Evolutionary conservation across 2,888 invertebrate genomes (phyloP), one percentile per base, ranked within the genome.

Genomic region (Andrena praecox): DNA sequence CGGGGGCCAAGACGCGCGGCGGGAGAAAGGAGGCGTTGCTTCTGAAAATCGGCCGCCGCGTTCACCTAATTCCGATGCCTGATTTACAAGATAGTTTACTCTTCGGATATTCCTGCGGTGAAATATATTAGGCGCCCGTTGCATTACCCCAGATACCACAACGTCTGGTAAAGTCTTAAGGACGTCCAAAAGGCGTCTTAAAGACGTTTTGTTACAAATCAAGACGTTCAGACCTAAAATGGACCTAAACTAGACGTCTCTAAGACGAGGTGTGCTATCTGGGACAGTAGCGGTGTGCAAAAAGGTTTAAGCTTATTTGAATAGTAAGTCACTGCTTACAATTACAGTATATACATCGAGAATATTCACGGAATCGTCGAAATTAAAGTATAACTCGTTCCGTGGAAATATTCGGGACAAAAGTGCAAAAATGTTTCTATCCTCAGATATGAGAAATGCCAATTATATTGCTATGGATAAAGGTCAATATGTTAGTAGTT

Each of bases 401-500:
- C 64, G 63, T 50, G 84, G 80, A 83, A 83, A 85, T 73, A 79
- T 70, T 74, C 66, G 62, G 84, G 81, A 87, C 80, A 86, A 86
- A 80, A 56, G 29, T 69, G 70, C 66, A 54, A 81, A 82, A 75
- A 81, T 68, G 77, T 83, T 84, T 69, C 75, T 76, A 56, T 77
- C 81, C 31, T 84, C 76, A 70, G 63, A 81, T 78, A 80, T 82
- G 71, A 87, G 62, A 84, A 83, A 69, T 85, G 64, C 83, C 63
- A 80, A 82, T 85, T 88, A 85, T 80, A 75, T 87, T 77, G 5
- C 83, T 80, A 76, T 75, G 87, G 84, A 89, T 80, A 85, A 87
- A 89, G 89, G 87, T 89, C 89, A 89, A 87, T 90, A 87, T 85
- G 85, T 89, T 87, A 89, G 85, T 89, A 87, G 89, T 87, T 72